phyloP scores from a whole-genome alignment of 2,113 vertebrate species.

The Chaetodon trifascialis region DNA sequence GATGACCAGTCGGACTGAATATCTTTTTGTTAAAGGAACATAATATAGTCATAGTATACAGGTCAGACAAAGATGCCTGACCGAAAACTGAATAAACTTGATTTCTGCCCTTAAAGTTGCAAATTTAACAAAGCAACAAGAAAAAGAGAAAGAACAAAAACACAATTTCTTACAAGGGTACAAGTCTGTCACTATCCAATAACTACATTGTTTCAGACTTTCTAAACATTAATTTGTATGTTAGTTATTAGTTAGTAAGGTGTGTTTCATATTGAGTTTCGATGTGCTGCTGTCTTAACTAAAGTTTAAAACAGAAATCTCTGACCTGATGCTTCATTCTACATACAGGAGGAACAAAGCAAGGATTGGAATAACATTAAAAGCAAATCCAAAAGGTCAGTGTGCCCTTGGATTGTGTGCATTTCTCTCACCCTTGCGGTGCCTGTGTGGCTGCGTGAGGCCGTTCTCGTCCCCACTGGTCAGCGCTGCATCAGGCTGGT shows the following conservation, averaged over 20 bases:
- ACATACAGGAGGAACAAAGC: neutral
- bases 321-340: neutral
- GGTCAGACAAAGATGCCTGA: neutral
- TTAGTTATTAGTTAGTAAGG: neutral
- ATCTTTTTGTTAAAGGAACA: conserved; percentile 1
- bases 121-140: neutral
- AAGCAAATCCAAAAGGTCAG: neutral
- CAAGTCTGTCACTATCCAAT: neutral
- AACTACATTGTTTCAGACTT: neutral
- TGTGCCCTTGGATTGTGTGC: neutral
- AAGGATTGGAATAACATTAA: neutral
- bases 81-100: neutral
- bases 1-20: conserved; percentile 10
- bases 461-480: conserved; percentile 96
- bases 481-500: conserved; percentile 91
- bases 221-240: neutral
- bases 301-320: neutral
- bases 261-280: neutral
- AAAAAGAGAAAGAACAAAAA: neutral
- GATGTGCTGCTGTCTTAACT: too few species aligned
- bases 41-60: neutral
- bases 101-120: neutral
- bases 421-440: conserved; percentile 91
- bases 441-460: conserved; percentile 89
- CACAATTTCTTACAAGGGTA: neutral